Percentiles rank a stretch among this genome's conserved stretches.
Evolutionary conservation across 2,888 invertebrate genomes (phyloP).

Genomic region (Archaeoteleia sp.): DNA sequence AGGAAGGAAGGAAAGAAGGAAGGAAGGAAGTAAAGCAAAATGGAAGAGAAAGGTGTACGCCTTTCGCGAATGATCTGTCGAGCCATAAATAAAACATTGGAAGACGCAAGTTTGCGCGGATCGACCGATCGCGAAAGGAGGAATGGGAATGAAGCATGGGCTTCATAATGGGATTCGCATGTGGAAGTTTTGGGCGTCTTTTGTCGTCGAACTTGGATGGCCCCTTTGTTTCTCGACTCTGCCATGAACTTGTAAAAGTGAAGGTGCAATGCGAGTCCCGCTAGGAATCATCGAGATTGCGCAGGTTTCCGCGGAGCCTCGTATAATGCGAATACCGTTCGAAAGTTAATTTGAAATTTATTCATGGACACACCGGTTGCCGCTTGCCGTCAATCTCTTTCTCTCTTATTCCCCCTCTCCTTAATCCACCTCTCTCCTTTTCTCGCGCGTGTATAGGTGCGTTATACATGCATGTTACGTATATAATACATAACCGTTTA

Average conservation of each 20-base stretch:
- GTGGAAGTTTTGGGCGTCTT: slow-evolving; percentile 22
- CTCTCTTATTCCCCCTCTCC: neutral
- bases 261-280: no score
- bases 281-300: slow-evolving; percentile 54
- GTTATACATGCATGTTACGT: no score
- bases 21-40: slow-evolving; percentile 28
- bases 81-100: slow-evolving; percentile 52
- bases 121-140: slow-evolving; percentile 23
- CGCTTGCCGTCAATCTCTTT: no score
- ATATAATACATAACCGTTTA: no score
- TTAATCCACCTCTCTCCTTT: slow-evolving; percentile 5
- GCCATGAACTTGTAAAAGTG: no score
- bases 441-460: slow-evolving; percentile 10
- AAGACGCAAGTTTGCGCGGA: slow-evolving; percentile 24
- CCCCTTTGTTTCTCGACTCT: slow-evolving; percentile 4
- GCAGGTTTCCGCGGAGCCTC: slow-evolving; percentile 54
- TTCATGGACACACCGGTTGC: slow-evolving; percentile 64
- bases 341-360: slow-evolving; percentile 72
- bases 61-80: slow-evolving; percentile 49
- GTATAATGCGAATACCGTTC: slow-evolving; percentile 62
- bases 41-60: slow-evolving; percentile 40
- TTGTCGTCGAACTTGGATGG: slow-evolving; percentile 19
- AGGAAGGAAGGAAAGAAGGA: neutral
- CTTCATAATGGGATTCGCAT: slow-evolving; percentile 40
- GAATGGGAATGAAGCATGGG: slow-evolving; percentile 42